Evolutionary conservation across 2,888 invertebrate genomes (phyloP), one percentile per base, ranked within the genome.

Genomic region (Acrobasis repandana): DNA sequence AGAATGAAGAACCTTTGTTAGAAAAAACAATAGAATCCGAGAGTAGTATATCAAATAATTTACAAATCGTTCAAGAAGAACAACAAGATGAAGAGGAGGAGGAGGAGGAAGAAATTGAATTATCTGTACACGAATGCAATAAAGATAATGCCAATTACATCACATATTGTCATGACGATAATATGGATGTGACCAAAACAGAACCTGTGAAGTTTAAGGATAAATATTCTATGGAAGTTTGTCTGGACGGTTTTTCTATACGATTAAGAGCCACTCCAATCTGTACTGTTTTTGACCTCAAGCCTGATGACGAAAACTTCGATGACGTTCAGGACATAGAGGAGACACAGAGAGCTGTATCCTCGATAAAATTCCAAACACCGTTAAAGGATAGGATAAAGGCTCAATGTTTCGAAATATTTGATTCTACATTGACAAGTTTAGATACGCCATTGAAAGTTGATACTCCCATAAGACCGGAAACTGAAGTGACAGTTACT

Each of bases 401-500:
- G 73, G 74, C 73, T 5, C 82, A 86, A 67, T 88, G 83, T 68
- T 84, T 80, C 61, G 86, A 90, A 65, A 85, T 92, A 72, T 92
- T 92, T 72, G 90, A 91, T 73, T 92, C 92, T 0, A 90, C 91
- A 9, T 71, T 92, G 47, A 88, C 90, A 1, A 91, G 91, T 69
- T 78, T 92, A 68, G 91, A 92, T 67, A 91, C 92, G 11, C 91
- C 92, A 5, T 67, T 91, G 36, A 91, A 91, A 72, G 56, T 67
- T 5, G 67, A 63, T 58, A 83, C 79, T 68, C 82, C 84, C 18
- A 77, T 63, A 64, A 70, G 60, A 38, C 72, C 59, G 52, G 72
- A 77, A 16, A 65, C 67, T 48, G 82, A 80, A 65, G 69, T 72
- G 28, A 76, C 75, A 56, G 72, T 84, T n/a, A 74, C 85, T 9